Evolutionary conservation across 2,113 vertebrate genomes (phyloP).

Genomic region (Microcebus tavaratra): DNA sequence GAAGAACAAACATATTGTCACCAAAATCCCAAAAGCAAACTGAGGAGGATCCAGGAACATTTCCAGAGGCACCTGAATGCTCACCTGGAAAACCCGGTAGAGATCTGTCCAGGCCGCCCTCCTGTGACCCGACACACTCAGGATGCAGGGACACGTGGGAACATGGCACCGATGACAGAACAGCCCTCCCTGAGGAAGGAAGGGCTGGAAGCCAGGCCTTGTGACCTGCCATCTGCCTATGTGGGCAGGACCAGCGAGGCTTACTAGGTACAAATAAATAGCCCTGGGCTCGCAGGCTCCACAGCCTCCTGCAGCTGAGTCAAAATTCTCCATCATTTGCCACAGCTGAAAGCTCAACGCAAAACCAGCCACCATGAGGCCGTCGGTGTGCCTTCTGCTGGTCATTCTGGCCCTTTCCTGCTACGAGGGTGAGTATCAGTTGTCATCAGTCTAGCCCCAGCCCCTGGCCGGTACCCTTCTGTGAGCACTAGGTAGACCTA

Average conservation of each 20-base stretch:
- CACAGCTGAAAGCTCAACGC: neutral
- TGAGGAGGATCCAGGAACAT: neutral
- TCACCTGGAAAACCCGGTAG: neutral
- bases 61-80: neutral
- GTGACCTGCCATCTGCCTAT: neutral
- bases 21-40: neutral
- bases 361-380: conserved; percentile 47
- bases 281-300: neutral
- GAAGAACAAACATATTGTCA: neutral
- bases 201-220: neutral
- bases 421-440: conserved; percentile 48
- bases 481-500: neutral
- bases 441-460: neutral
- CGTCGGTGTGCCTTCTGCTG: neutral
- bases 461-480: neutral
- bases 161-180: neutral
- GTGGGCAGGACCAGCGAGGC: neutral
- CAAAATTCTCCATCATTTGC: neutral
- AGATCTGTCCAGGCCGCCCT: neutral
- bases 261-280: conserved; percentile 6
- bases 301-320: neutral
- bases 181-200: neutral
- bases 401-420: conserved; percentile 41
- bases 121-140: too few species aligned
- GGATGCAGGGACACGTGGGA: neutral